phyloP scores from a whole-genome alignment of 1,140 invertebrate genomes.

The Drosophila sechellia region DNA sequence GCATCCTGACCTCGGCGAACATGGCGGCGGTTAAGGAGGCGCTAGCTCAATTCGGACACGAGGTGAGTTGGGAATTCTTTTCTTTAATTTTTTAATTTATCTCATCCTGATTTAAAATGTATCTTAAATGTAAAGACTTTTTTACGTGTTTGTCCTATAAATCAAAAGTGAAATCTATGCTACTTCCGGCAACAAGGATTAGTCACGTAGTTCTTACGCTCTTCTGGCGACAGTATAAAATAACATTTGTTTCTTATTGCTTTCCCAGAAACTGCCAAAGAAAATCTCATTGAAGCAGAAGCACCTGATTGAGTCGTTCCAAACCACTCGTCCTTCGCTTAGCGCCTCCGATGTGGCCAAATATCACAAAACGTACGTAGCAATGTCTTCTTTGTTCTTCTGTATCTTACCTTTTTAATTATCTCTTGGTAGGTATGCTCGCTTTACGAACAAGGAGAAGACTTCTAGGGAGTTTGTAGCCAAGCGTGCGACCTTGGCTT shows the following conservation, averaged over 20 bases:
- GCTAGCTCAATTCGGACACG: conserved; percentile 71
- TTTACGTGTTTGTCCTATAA: not conserved
- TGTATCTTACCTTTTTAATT: not conserved
- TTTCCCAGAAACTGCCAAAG: conserved; percentile 75
- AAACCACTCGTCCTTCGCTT: conserved; percentile 4
- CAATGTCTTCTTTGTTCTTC: not conserved
- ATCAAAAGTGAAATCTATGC: not conserved
- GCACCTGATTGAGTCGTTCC: conserved; percentile 78
- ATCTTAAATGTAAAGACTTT: not conserved
- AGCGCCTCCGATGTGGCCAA: conserved; percentile 31
- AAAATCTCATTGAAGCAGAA: conserved; percentile 78
- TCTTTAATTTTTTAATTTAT: not conserved
- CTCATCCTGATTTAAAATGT: not conserved
- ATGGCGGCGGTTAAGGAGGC: conserved; percentile 84
- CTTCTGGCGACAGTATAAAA: conserved; percentile 36
- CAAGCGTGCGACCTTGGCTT: conserved; percentile 11
- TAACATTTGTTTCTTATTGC: conserved; percentile 40
- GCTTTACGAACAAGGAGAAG: conserved; percentile 77
- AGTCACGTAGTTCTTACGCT: not conserved
- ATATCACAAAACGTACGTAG: conserved; percentile 78
- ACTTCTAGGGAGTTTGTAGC: conserved; percentile 32
- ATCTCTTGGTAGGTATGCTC: conserved; percentile 59
- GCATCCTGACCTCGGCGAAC: conserved; percentile 83
- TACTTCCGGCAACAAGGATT: not conserved
- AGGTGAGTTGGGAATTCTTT: conserved; percentile 64